A percentile compares a stretch with the other conserved stretches of the same genome.
phyloP scores from a whole-genome alignment of 2,888 invertebrate species.

The Perithous albicinctus region DNA sequence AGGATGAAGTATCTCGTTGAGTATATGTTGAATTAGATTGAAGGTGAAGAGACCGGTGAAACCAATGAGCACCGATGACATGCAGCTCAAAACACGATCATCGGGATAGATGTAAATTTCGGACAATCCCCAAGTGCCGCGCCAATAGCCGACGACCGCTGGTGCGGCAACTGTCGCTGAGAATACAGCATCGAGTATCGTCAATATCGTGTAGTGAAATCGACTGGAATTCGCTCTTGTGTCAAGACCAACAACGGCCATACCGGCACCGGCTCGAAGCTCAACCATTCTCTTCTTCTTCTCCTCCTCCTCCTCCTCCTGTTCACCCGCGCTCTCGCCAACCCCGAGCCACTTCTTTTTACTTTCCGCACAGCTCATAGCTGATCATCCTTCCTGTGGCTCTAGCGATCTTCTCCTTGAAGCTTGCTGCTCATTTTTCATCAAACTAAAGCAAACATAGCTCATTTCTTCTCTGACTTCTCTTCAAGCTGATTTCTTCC shows the following conservation, averaged over 20 bases:
- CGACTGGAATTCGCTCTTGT: slow-evolving; percentile 69
- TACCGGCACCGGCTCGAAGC: slow-evolving; percentile 89
- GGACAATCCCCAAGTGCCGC: slow-evolving; percentile 93
- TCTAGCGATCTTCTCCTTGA: slow-evolving; percentile 9
- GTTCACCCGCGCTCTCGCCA: slow-evolving; percentile 29
- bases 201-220: slow-evolving; percentile 86
- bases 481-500: not conserved
- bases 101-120: slow-evolving; percentile 90
- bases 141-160: slow-evolving; percentile 94
- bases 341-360: slow-evolving; percentile 51
- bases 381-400: slow-evolving; percentile 58
- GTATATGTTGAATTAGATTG: slow-evolving; percentile 87
- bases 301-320: slow-evolving; percentile 45
- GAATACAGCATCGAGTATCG: slow-evolving; percentile 90
- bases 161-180: slow-evolving; percentile 91
- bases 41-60: slow-evolving; percentile 89
- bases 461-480: not conserved
- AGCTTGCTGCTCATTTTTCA: not conserved
- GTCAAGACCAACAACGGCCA: slow-evolving; percentile 84
- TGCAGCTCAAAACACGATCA: slow-evolving; percentile 87
- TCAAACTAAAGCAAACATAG: not conserved
- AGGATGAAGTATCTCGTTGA: slow-evolving; percentile 88
- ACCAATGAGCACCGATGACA: slow-evolving; percentile 90
- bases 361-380: slow-evolving; percentile 65
- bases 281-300: slow-evolving; percentile 81